phyloP scores from a whole-genome alignment of 2,888 invertebrate genomes.

The Deilephila porcellus region DNA sequence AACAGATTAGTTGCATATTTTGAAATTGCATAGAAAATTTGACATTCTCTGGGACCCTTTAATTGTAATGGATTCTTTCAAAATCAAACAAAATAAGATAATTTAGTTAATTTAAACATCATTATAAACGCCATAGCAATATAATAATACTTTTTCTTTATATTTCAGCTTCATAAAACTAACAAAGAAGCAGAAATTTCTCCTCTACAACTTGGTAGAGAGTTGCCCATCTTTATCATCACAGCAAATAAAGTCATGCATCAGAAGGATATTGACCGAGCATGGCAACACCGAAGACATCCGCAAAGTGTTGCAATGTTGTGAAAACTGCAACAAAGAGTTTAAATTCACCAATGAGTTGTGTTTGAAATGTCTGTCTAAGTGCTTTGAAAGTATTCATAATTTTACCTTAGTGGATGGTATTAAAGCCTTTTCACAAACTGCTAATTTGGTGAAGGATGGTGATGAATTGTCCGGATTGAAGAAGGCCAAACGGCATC shows the following conservation, averaged over 20 bases:
- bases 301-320: constrained; percentile 52
- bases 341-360: constrained; percentile 63
- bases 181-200: constrained; percentile 66
- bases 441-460: constrained; percentile 67
- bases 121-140: no score
- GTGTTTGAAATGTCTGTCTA: constrained; percentile 70
- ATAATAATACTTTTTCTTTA: no score
- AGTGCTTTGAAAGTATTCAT: constrained; percentile 66
- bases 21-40: no score
- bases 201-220: constrained; percentile 75
- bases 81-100: no score
- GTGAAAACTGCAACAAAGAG: constrained; percentile 59
- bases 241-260: constrained; percentile 67
- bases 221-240: constrained; percentile 60
- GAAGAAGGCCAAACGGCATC: constrained; percentile 80
- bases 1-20: no score
- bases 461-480: constrained; percentile 67
- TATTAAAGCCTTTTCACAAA: constrained; percentile 71
- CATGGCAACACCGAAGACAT: constrained; percentile 65
- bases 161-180: constrained; percentile 66
- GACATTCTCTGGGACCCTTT: no score
- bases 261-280: constrained; percentile 71
- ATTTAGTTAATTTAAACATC: no score
- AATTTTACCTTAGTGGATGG: constrained; percentile 69
- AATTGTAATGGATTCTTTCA: no score